Conservation (phyloP, 1,140 invertebrate species). For the Lucilia sericata region DNA sequence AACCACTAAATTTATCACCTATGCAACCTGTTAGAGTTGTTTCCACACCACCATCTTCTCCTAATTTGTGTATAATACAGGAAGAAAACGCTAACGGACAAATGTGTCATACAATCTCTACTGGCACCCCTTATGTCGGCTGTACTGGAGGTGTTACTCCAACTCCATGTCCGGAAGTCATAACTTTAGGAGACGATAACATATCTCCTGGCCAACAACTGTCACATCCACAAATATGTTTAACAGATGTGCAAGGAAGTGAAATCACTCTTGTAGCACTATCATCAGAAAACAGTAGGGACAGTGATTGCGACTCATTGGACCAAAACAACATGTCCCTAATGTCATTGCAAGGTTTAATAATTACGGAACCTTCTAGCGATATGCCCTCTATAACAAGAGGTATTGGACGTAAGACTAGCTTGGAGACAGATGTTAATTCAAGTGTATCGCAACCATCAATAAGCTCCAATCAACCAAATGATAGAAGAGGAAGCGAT, state of each 20-base stretch:
- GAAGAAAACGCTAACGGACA: constrained; percentile 74
- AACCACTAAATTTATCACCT: constrained; percentile 72
- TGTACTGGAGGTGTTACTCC: constrained; percentile 57
- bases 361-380: constrained; percentile 80
- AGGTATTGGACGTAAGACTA: constrained; percentile 79
- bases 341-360: constrained; percentile 71
- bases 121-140: constrained; percentile 58
- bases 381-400: constrained; percentile 83
- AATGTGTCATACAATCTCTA: constrained; percentile 63
- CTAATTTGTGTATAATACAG: constrained; percentile 87
- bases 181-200: constrained; percentile 37
- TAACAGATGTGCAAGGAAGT: constrained; percentile 89
- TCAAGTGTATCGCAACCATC: constrained; percentile 20
- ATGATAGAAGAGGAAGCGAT: constrained; percentile 69
- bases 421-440: constrained; percentile 71
- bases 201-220: constrained; percentile 55
- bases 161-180: constrained; percentile 47
- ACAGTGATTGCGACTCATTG: constrained; percentile 68
- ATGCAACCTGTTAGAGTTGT: constrained; percentile 68
- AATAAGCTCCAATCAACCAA: constrained; percentile 49
- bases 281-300: constrained; percentile 76
- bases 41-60: constrained; percentile 64
- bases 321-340: constrained; percentile 58
- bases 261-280: constrained; percentile 82
- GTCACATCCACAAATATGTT: constrained; percentile 85